Conservation (phyloP, 2,797 vertebrate species). For the Phoebastria nigripes region DNA sequence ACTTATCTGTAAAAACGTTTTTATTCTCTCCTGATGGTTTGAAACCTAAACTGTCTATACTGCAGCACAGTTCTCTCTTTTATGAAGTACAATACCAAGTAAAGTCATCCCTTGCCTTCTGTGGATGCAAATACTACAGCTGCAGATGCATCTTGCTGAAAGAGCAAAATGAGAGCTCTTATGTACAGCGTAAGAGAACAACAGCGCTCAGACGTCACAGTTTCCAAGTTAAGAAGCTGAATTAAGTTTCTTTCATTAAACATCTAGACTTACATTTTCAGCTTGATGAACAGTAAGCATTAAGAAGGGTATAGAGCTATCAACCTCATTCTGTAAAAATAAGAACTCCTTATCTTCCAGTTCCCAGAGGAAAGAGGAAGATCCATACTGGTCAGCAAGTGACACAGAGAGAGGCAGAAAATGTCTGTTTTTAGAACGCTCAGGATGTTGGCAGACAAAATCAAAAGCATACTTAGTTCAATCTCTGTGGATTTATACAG, state of each 20-base stretch:
- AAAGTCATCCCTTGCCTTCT: not conserved
- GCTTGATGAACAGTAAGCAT: not conserved
- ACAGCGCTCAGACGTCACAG: not conserved
- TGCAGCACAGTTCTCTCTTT: not conserved
- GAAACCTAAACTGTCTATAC: not conserved
- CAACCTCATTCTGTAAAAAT: not conserved
- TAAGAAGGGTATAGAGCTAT: not conserved
- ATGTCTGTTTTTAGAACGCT: not conserved
- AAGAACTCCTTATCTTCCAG: not conserved
- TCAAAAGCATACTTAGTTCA: not conserved
- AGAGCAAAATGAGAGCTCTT: not conserved
- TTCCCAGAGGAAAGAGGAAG: not conserved
- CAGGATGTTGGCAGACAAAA: not conserved
- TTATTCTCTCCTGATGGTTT: not conserved
- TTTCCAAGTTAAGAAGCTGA: not conserved
- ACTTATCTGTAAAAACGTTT: not conserved
- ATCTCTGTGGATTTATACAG: not conserved
- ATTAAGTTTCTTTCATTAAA: not conserved
- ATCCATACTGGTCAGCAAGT: not conserved
- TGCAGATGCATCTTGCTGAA: not conserved
- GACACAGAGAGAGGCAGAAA: not conserved
- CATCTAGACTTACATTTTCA: not conserved
- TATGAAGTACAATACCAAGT: not conserved
- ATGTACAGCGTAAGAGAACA: not conserved
- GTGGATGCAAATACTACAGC: not conserved